Evolutionary conservation across 2,797 vertebrate species (phyloP), one percentile per base, ranked within the genome.

Genomic region (Cossypha dichroa): DNA sequence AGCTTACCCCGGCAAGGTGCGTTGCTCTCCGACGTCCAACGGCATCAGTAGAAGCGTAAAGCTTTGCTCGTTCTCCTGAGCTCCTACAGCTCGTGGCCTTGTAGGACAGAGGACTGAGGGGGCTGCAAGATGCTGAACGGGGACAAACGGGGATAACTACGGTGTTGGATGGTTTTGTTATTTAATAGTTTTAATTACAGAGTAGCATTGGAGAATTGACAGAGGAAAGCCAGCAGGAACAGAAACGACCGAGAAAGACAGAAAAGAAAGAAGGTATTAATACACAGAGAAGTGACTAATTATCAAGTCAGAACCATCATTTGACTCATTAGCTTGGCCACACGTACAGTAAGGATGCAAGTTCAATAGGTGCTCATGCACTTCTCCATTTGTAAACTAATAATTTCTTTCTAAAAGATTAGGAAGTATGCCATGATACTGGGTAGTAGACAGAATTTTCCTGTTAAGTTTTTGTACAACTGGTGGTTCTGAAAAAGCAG

Each of bases 91-190:
- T 98, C 97, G 98, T 94, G 93, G 98, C 95, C 98, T 99, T 99
- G 98, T 98, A 99, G 98, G 99, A 98, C 97, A 98, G 98, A 97
- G 98, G 97, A 78, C 98, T 98, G 99, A 98, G 98, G 96, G 99
- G 99, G 97, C 99, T 99, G 98, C 99, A 99, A 98, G 99, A 99
- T 94, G 99, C 99, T 99, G 99, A 99, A 99, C 99, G 99, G 98
- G 99, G 99, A 99, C 99, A 99, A 98, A 99, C 97, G 98, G 99
- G 99, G 98, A 99, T 98, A 98, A 99, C 99, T 99, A 98, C 94
- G 86, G 96, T 97, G 97, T 97, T 93, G 97, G 97, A 92, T 96
- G 92, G 56, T 89, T 97, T 97, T 79, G 75, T 96, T 85, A 92
- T 88, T 82, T 74, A 58, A 91, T 79, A 85, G 87, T 95, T 96